Base-by-base conservation (phyloP, 2,113 vertebrate genomes). In the Columba livia region DNA sequence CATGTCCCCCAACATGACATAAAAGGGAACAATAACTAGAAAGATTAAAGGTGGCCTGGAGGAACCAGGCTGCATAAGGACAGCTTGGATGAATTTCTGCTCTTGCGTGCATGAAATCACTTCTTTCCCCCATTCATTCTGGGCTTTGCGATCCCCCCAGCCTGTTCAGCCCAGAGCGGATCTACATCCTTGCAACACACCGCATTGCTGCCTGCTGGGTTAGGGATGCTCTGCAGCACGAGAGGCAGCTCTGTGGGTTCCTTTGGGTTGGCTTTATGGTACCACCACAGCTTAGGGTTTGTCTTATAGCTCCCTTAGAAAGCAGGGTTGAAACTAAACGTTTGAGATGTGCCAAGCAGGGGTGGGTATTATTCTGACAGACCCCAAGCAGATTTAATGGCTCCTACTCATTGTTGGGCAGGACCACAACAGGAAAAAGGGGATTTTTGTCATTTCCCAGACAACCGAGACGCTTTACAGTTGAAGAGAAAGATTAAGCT, bases 161-260 rank as follows among this genome's bases (percentile, higher is more conserved):
- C 25, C 36, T 24, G 17, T 56, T 42, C 36, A 25, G 24, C 42
- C 36, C 47, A 11, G 10, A 69, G n/a, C 57, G 75, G 62, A 70
- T 1, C 0, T 3, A 6, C 50, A 16, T 12, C 44, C 32, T 44
- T 11, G 28, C 31, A 12, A 12, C 15, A 12, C 0, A 5, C 47
- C 38, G 13, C 44, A 5, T 0, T 14, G 42, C 11, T 15, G 36
- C 53, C 12, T 4, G 18, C 23, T 19, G 4, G 16, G 5, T 2
- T 2, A 4, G 12, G 42, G 66, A 62, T 32, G 42, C 19, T 31
- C 26, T 17, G 38, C 26, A 29, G 75, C 69, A 48, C 40, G 2
- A 50, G 11, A 24, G 20, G 60, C 44, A 32, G 69, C 69, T 10
- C 18, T 16, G 1, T 17, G 32, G 57, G 10, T 32, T 85, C 64